A percentile compares a stretch with the other conserved stretches of the same genome.
phyloP scores from a whole-genome alignment of 1,140 invertebrate genomes.

The Drosophila gunungcola region DNA sequence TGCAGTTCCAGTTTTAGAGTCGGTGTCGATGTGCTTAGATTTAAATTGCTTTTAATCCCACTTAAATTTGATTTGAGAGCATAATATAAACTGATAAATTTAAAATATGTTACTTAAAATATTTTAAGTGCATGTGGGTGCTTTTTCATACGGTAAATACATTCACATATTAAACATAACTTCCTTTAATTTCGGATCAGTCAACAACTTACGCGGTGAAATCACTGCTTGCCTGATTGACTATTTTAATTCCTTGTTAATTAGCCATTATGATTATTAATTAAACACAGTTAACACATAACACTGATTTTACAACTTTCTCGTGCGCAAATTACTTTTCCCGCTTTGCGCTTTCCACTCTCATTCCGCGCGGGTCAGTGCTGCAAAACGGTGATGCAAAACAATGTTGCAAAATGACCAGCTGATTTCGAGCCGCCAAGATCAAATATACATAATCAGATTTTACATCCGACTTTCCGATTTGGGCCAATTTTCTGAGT shows the following conservation, averaged over 20 bases:
- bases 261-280: constrained; percentile 16
- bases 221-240: neutral
- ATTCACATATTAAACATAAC: neutral
- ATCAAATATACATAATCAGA: constrained; percentile 26
- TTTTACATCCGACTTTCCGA: constrained; percentile 75
- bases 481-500: constrained; percentile 55
- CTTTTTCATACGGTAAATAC: constrained; percentile 3
- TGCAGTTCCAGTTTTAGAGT: neutral
- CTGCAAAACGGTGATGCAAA: constrained; percentile 16
- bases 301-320: constrained; percentile 21
- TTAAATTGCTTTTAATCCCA: no score
- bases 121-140: neutral
- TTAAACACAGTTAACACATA: constrained; percentile 41
- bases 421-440: neutral
- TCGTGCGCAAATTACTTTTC: constrained; percentile 42
- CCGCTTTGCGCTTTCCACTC: constrained; percentile 8
- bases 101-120: no score
- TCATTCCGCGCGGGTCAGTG: constrained; percentile 5
- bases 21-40: neutral
- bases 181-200: neutral
- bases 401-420: constrained; percentile 17
- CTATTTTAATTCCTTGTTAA: neutral
- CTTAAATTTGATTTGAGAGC: no score
- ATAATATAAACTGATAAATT: no score
- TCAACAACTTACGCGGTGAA: constrained; percentile 31